A percentile compares a stretch with the other conserved stretches of the same genome.
Evolutionary conservation across 2,797 vertebrate genomes (phyloP).

Genomic region (Macroramphosus scolopax): DNA sequence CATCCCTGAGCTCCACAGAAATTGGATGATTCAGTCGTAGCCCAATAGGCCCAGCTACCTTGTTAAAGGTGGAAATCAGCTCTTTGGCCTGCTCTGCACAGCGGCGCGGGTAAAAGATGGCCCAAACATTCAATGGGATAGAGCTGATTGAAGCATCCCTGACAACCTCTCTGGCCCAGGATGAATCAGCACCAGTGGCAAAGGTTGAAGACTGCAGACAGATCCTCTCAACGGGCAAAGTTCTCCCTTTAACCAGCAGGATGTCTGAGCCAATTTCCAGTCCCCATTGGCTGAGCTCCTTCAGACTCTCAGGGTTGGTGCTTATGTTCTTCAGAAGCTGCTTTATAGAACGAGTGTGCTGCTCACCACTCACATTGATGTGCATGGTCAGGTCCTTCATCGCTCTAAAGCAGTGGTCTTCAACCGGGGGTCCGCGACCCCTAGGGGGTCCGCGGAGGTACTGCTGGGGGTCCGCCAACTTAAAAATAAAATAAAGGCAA

Average conservation of each 20-base stretch:
- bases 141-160: constrained; percentile 82
- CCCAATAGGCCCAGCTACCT: constrained; percentile 81
- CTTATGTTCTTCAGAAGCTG: constrained; percentile 82
- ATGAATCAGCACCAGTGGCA: constrained; percentile 71
- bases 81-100: constrained; percentile 79
- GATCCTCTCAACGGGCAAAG: constrained; percentile 86
- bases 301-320: constrained; percentile 72
- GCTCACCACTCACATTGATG: constrained; percentile 82
- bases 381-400: constrained; percentile 89
- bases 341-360: constrained; percentile 82
- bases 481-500: too few species aligned
- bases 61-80: constrained; percentile 78
- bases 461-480: too few species aligned
- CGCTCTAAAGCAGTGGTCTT: too few species aligned
- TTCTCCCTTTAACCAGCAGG: constrained; percentile 80
- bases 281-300: constrained; percentile 86
- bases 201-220: constrained; percentile 83
- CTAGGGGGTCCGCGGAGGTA: too few species aligned
- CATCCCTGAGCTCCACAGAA: constrained; percentile 83
- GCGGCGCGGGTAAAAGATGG: constrained; percentile 85
- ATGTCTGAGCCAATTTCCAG: constrained; percentile 79
- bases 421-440: too few species aligned
- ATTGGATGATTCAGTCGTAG: constrained; percentile 77
- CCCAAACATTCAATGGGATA: constrained; percentile 84
- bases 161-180: constrained; percentile 86